These are phyloP conservation scores for Conus canariensis DNA, from an alignment of 2,888 invertebrate species.

Conservation along the genomic window DNA sequence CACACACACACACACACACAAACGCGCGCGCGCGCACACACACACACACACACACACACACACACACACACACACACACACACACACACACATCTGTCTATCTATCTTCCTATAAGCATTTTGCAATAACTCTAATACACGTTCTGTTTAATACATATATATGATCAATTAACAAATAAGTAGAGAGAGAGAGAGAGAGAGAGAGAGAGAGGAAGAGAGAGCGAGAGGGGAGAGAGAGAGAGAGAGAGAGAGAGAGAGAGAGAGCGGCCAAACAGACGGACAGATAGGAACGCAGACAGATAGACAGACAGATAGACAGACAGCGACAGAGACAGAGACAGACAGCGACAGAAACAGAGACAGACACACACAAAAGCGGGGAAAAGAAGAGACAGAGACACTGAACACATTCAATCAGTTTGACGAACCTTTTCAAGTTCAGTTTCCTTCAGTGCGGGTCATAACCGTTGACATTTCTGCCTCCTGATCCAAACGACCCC, in stretches of 20 bases:
- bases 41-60: conserved; percentile 3
- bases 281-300: not conserved
- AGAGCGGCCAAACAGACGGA: not conserved
- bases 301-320: not conserved
- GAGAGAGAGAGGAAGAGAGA: not conserved
- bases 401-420: no score
- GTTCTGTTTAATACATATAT: no score
- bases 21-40: not conserved
- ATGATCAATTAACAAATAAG: not conserved
- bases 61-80: not conserved
- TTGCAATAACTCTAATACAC: no score
- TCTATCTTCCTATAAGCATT: no score
- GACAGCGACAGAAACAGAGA: not conserved
- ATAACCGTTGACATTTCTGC: no score
- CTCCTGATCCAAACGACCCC: no score
- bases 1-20: not conserved
- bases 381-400: no score
- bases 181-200: not conserved
- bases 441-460: no score
- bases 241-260: not conserved
- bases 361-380: no score
- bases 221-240: not conserved
- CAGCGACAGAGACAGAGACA: not conserved
- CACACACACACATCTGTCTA: not conserved
- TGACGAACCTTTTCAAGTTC: no score